These are phyloP conservation scores for Drosophila fulvimacula DNA, from an alignment of 2,888 invertebrate species.

Conservation along the genomic window DNA sequence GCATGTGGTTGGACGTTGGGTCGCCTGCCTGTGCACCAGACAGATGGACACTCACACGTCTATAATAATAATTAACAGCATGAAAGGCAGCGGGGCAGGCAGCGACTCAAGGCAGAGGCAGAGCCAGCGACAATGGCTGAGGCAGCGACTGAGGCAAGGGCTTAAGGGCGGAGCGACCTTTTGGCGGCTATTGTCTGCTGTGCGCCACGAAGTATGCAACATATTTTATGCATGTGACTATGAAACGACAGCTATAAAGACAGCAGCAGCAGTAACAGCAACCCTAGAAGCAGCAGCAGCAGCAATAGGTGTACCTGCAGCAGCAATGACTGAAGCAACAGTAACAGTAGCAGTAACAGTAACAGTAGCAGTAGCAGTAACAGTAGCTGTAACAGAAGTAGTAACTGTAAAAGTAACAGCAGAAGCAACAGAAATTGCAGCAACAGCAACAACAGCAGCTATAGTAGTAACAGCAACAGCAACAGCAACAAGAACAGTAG, in stretches of 20 bases:
- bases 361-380: background rate
- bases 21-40: constrained; percentile 40
- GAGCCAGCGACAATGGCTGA: constrained; percentile 8
- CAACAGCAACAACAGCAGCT: background rate
- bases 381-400: background rate
- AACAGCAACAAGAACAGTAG: constrained; percentile 21
- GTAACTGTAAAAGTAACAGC: background rate
- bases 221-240: constrained; percentile 80
- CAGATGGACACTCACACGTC: constrained; percentile 76
- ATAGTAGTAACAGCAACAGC: constrained; percentile 1
- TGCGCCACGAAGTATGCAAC: constrained; percentile 65
- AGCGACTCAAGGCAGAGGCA: constrained; percentile 11
- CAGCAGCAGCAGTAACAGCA: constrained; percentile 22
- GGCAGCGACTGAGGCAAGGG: constrained; percentile 8
- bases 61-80: constrained; percentile 83
- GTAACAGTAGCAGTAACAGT: background rate
- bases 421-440: background rate
- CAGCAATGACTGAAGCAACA: background rate
- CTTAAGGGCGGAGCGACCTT: constrained; percentile 7
- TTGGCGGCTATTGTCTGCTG: constrained; percentile 27
- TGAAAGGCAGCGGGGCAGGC: constrained; percentile 52
- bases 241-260: constrained; percentile 67
- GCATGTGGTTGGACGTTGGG: constrained; percentile 70
- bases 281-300: background rate
- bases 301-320: background rate